These are phyloP conservation scores for Asteroscopus sphinx DNA, from an alignment of 2,888 invertebrate genomes.

Conservation along the genomic window DNA sequence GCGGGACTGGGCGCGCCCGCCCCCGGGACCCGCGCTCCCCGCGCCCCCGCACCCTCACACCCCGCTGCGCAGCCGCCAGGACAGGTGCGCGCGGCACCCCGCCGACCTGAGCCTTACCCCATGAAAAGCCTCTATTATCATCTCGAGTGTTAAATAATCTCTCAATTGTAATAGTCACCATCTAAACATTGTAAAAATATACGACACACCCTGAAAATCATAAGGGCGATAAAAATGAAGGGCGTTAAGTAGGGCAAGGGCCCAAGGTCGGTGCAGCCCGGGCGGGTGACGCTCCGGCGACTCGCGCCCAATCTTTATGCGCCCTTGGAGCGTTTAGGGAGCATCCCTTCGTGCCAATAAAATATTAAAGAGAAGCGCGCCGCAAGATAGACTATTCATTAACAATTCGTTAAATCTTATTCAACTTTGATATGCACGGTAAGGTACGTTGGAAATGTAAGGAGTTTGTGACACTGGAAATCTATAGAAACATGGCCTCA, in stretches of 20 bases:
- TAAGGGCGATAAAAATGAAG: constrained; percentile 52
- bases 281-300: constrained; percentile 63
- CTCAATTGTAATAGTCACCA: constrained; percentile 44
- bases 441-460: constrained; percentile 8
- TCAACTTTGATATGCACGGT: constrained; percentile 49
- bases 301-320: constrained; percentile 65
- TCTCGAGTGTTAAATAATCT: constrained; percentile 59
- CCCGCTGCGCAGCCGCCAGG: constrained; percentile 68
- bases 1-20: constrained; percentile 82
- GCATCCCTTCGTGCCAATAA: constrained; percentile 58
- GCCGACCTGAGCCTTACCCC: constrained; percentile 67
- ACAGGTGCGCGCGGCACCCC: constrained; percentile 76
- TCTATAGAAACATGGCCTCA: neutral
- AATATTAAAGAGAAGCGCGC: constrained; percentile 60
- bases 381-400: constrained; percentile 62
- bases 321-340: constrained; percentile 69
- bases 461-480: constrained; percentile 7
- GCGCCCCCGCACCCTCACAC: constrained; percentile 59
- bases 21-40: constrained; percentile 64
- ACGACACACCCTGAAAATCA: constrained; percentile 40
- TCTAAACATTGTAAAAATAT: constrained; percentile 28
- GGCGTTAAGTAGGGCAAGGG: constrained; percentile 70
- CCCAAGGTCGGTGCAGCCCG: constrained; percentile 81
- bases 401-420: constrained; percentile 56
- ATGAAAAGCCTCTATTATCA: constrained; percentile 61